A percentile compares a stretch with the other conserved stretches of the same genome.
Conservation (phyloP, 2,888 invertebrate genomes). For the Thecophora atra region DNA sequence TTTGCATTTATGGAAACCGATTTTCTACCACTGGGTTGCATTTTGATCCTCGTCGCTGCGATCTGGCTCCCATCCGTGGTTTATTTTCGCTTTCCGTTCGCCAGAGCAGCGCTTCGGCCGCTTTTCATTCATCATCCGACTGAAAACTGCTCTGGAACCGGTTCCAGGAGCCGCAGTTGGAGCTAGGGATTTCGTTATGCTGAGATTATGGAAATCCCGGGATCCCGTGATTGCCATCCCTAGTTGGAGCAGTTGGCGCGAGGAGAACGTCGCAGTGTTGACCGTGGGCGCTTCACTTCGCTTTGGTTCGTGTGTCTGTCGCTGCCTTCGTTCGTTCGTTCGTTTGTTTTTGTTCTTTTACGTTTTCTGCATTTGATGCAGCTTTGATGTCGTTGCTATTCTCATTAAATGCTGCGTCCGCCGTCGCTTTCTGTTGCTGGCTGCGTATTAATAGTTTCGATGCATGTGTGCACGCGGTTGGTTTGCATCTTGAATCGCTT, state of each 20-base stretch:
- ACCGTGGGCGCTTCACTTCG: conserved; percentile 25
- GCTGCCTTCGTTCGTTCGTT: conserved; percentile 28
- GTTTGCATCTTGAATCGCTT: conserved; percentile 18
- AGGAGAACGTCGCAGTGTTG: not conserved
- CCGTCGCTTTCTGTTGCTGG: not conserved
- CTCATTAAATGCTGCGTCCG: not conserved
- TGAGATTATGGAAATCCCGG: no score
- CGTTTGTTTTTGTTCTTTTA: conserved; percentile 26
- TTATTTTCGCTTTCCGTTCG: conserved; percentile 18
- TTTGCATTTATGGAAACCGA: no score
- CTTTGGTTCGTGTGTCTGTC: conserved; percentile 26
- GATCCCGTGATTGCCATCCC: no score
- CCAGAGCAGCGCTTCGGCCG: not conserved
- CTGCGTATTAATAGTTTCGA: conserved; percentile 14
- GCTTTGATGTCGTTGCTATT: not conserved
- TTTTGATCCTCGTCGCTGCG: conserved; percentile 15
- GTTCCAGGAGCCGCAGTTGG: not conserved
- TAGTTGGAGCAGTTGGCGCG: not conserved
- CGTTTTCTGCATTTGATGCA: not conserved
- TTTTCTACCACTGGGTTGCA: no score
- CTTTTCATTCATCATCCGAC: conserved; percentile 18
- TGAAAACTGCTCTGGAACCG: conserved; percentile 24
- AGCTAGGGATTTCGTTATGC: no score
- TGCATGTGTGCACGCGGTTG: conserved; percentile 26
- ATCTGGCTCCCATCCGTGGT: conserved; percentile 15